Evolutionary conservation across 2,888 invertebrate genomes (phyloP).

Genomic region (Malacosoma neustria): DNA sequence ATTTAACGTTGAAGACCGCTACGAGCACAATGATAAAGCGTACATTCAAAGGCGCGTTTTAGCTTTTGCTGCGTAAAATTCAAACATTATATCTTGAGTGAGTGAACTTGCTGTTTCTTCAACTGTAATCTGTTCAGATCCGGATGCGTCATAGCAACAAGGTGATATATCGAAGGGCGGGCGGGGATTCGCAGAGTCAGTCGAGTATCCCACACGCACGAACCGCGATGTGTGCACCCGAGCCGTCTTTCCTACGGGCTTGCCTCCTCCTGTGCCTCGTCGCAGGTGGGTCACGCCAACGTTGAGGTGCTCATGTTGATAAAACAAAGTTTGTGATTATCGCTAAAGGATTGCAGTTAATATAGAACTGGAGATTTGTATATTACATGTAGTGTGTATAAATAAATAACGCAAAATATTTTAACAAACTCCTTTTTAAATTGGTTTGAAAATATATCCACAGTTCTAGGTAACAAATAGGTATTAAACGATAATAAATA

Average conservation of each 20-base stretch:
- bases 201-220: slow-evolving; percentile 22
- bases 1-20: too few relatives aligned
- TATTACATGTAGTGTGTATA: too few relatives aligned
- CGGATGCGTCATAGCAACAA: slow-evolving; percentile 31
- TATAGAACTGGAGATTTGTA: too few relatives aligned
- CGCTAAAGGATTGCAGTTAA: background rate
- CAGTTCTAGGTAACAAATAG: too few relatives aligned
- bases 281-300: slow-evolving; percentile 40
- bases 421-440: too few relatives aligned
- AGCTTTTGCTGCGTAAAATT: too few relatives aligned
- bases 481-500: too few relatives aligned
- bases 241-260: slow-evolving; percentile 28
- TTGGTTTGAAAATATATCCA: too few relatives aligned
- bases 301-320: slow-evolving; percentile 2
- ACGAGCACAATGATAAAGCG: too few relatives aligned
- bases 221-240: slow-evolving; percentile 13
- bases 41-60: too few relatives aligned
- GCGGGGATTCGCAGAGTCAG: slow-evolving; percentile 28
- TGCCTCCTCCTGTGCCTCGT: slow-evolving; percentile 38
- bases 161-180: slow-evolving; percentile 51
- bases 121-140: slow-evolving; percentile 23
- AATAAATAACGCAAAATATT: too few relatives aligned
- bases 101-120: background rate
- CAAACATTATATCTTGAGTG: too few relatives aligned
- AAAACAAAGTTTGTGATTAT: background rate